A percentile compares a stretch with the other conserved stretches of the same genome.
Evolutionary conservation across 2,797 vertebrate species (phyloP).

Genomic region (Orestias chungarensis): DNA sequence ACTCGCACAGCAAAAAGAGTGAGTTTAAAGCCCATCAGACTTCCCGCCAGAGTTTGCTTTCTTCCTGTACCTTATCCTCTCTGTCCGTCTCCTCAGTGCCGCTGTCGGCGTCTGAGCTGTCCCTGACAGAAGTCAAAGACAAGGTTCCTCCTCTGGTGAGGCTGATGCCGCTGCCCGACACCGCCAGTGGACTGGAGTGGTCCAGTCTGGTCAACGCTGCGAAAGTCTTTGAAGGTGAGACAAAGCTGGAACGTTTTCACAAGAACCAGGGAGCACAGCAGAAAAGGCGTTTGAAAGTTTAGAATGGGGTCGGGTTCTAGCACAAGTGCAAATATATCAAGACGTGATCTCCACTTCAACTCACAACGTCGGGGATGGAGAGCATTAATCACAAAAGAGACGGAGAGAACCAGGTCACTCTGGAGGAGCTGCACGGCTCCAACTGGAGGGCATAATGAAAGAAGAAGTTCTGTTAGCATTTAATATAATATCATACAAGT

Average conservation of each 20-base stretch:
- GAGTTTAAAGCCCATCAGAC: constrained; percentile 45
- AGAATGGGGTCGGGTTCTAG: too few species aligned
- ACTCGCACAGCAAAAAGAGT: constrained; percentile 85
- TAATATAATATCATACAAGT: too few species aligned
- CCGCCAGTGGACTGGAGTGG: constrained; percentile 89
- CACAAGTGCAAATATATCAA: background rate
- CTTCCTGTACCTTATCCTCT: constrained; percentile 13
- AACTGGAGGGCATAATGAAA: too few species aligned
- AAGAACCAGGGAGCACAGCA: background rate
- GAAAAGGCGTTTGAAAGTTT: too few species aligned
- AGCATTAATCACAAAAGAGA: background rate
- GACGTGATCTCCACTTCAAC: background rate
- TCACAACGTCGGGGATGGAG: background rate
- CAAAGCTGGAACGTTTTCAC: background rate
- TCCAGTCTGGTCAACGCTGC: constrained; percentile 91
- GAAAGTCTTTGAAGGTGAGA: constrained; percentile 90
- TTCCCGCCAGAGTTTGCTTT: background rate
- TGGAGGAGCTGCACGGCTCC: too few species aligned
- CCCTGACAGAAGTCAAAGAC: constrained; percentile 84
- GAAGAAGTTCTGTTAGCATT: too few species aligned
- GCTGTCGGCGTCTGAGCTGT: constrained; percentile 89
- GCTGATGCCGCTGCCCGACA: constrained; percentile 92
- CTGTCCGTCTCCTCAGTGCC: constrained; percentile 69
- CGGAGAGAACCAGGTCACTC: background rate
- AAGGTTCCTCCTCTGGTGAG: constrained; percentile 81